A percentile compares a stretch with the other conserved stretches of the same genome.
phyloP scores from a whole-genome alignment of 2,797 vertebrate genomes.

The Trematomus bernacchii region DNA sequence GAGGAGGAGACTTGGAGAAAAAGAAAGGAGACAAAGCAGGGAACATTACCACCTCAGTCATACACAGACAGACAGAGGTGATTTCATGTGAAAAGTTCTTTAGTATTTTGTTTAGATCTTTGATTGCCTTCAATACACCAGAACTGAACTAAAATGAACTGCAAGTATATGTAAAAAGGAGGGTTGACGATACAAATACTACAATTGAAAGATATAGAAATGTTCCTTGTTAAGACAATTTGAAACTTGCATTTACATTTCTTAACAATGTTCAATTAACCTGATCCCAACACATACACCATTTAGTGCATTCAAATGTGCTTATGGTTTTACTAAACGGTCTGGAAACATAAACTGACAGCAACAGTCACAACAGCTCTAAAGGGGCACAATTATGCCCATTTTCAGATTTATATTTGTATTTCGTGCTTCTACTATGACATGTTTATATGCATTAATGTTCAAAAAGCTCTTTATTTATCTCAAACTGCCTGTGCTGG shows the following conservation, averaged over 20 bases:
- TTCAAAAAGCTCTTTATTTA: no score
- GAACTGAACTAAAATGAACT: slow-evolving; percentile 16
- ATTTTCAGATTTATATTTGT: no score
- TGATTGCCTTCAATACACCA: slow-evolving; percentile 12
- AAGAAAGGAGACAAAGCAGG: slow-evolving; percentile 34
- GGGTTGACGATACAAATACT: background rate
- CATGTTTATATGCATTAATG: no score
- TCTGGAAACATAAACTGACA: background rate
- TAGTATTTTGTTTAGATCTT: background rate
- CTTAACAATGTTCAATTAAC: background rate
- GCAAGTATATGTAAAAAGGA: background rate
- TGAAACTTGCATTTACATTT: background rate
- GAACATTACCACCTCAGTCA: slow-evolving; percentile 21
- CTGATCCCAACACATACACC: background rate
- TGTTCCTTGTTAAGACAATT: background rate
- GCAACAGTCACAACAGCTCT: background rate
- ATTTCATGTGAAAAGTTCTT: slow-evolving; percentile 16
- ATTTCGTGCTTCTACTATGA: no score
- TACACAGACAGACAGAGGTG: background rate
- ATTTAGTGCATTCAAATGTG: background rate
- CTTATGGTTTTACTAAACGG: no score
- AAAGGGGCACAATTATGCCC: background rate
- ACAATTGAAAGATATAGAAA: background rate
- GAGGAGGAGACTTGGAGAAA: slow-evolving; percentile 11
- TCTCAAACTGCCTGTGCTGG: no score